A percentile compares a stretch with the other conserved stretches of the same genome.
Conservation (phyloP, 2,888 invertebrate genomes). For the Fabriciana adippe region DNA sequence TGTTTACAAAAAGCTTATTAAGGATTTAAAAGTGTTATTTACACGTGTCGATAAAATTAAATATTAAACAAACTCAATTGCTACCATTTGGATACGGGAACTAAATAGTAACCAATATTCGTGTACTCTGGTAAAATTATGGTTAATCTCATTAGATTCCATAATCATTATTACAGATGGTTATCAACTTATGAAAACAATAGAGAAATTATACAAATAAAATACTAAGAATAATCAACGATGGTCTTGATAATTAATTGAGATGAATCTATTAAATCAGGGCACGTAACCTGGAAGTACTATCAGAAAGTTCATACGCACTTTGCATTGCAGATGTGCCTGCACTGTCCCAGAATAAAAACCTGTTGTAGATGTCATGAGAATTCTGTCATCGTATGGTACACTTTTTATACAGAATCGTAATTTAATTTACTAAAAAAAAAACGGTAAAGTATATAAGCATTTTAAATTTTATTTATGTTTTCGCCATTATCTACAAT, state of each 20-base stretch:
- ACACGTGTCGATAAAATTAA: neutral
- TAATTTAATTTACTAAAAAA: slow-evolving; percentile 1
- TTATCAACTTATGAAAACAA: no score
- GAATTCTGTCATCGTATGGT: slow-evolving; percentile 17
- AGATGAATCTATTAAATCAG: neutral
- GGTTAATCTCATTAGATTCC: no score
- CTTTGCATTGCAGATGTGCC: slow-evolving; percentile 20
- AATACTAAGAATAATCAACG: no score
- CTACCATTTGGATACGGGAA: no score
- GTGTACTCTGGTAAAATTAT: no score
- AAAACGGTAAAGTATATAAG: neutral
- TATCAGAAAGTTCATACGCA: slow-evolving; percentile 2
- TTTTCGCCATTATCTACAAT: no score
- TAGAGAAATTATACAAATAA: no score
- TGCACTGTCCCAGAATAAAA: slow-evolving; percentile 20
- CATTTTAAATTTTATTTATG: no score
- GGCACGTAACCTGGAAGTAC: slow-evolving; percentile 10
- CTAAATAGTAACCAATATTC: no score
- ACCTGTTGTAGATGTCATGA: slow-evolving; percentile 14
- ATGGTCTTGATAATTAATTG: neutral
- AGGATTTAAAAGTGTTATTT: neutral
- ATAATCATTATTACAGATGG: no score
- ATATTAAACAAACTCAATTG: no score
- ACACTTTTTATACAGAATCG: slow-evolving; percentile 18
- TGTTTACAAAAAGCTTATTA: slow-evolving; percentile 1